Evolutionary conservation across 2,113 vertebrate genomes (phyloP).

Genomic region (Ovis canadensis): DNA sequence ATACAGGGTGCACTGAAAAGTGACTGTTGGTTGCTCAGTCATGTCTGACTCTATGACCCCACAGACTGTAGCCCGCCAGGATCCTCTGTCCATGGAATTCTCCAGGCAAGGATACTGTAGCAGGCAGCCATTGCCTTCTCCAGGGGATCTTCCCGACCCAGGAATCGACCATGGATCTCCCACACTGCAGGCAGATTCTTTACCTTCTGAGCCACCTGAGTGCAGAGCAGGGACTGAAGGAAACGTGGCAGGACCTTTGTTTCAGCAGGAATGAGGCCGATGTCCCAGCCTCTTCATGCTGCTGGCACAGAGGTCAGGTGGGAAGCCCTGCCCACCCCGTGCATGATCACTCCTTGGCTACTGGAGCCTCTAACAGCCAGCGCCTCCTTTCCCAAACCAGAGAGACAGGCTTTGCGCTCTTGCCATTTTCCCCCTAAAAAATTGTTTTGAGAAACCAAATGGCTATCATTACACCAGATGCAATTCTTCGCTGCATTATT

Average conservation of each 20-base stretch:
- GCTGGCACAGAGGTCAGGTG: not conserved
- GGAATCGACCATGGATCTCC: not conserved
- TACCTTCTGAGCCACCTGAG: not conserved
- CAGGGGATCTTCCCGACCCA: not conserved
- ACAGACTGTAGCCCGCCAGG: not conserved
- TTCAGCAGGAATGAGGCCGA: fast-evolving
- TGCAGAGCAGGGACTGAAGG: not conserved
- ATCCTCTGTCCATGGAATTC: not conserved
- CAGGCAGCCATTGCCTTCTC: not conserved
- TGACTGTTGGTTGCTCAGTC: not conserved
- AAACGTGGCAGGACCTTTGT: fast-evolving
- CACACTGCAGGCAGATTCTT: not conserved
- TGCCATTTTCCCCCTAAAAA: conserved; percentile 13
- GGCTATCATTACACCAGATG: not conserved
- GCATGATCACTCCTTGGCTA: not conserved
- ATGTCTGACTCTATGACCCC: not conserved
- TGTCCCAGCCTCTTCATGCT: not conserved
- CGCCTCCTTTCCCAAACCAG: not conserved
- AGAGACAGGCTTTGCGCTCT: not conserved
- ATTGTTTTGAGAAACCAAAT: conserved; percentile 39
- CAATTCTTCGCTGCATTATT: not conserved
- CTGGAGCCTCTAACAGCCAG: not conserved
- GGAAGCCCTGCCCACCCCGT: fast-evolving
- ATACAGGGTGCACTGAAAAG: not conserved
- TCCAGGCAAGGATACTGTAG: not conserved